Base-by-base conservation (phyloP, 2,888 invertebrate species). In the Tenthredo mesomela region DNA sequence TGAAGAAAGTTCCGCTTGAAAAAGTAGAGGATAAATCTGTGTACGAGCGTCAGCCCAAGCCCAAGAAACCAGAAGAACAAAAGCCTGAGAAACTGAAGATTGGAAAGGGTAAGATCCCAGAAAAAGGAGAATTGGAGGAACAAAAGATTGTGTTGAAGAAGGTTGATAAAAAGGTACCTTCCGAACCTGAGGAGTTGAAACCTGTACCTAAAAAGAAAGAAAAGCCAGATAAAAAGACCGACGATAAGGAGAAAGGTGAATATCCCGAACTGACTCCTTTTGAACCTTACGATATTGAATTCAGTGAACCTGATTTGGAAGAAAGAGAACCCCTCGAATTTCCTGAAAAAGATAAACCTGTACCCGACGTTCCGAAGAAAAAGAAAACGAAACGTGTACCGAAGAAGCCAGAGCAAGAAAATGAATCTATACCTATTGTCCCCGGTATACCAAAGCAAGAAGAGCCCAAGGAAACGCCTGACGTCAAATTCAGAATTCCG, bases 81-180 rank as follows among this genome's bases (percentile, higher is more conserved):
- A 88, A 91, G 87, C 86, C 93, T 86, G 89, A 93, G 89, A 92
- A 94, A 84, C 87, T 95, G 1, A 93, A 93, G 83, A 90, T 94
- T 61, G 94, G 94, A 5, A 95, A 95, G 90, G 95, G 95, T 18
- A 94, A 94, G 87, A 91, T 93, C 87, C 92, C 93, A 7, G 88
- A 91, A 84, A 88, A 89, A n/a, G 93, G 94, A 29, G 90, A 92
- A 77, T 88, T 88, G 70, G 93, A 91, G 12, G 89, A 91, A n/a
- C 94, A 94, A 88, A 91, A 90, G 50, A 92, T 95, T 0, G 93
- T 93, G 50, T 91, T 95, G 18, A 95, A 95, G 89, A 95, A 95
- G 89, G 92, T 94, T 83, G 94, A 95, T 1, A 89, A 93, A 82
- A 94, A 94, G 87, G 89, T 90, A 3, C 88, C 90, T 40, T 91